phyloP scores from a whole-genome alignment of 2,797 vertebrate genomes.

The Caiman crocodilus region DNA sequence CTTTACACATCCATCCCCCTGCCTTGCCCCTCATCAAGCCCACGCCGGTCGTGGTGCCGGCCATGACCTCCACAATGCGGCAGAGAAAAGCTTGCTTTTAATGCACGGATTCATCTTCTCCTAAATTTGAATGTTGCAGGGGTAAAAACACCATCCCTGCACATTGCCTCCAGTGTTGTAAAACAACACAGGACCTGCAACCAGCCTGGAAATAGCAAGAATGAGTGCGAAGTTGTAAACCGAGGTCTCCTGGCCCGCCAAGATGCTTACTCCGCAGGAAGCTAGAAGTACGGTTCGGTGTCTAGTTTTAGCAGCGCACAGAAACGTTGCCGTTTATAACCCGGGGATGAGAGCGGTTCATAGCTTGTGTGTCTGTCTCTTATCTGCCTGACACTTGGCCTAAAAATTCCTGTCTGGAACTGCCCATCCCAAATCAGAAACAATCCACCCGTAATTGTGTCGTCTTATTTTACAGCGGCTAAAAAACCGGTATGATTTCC shows the following conservation, averaged over 20 bases:
- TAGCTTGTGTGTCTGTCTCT: not conserved
- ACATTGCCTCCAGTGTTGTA: not conserved
- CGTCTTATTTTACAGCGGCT: not conserved
- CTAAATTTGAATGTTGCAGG: not conserved
- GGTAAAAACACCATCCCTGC: not conserved
- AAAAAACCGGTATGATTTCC: not conserved
- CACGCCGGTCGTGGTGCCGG: too few relatives aligned
- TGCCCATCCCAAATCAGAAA: not conserved
- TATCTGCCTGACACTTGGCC: not conserved
- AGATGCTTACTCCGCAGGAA: rapidly evolving
- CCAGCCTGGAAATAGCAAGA: not conserved
- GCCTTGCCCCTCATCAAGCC: too few relatives aligned
- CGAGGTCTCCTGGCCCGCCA: not conserved
- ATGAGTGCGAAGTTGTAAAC: not conserved
- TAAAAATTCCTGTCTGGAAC: not conserved
- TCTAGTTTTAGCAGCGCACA: not conserved
- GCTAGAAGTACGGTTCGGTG: not conserved
- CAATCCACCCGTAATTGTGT: not conserved
- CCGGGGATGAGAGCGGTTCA: not conserved
- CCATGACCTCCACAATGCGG: not conserved
- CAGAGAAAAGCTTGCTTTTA: not conserved
- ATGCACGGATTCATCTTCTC: not conserved
- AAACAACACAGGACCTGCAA: not conserved
- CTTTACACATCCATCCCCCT: too few relatives aligned
- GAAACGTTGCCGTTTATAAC: not conserved